Evolutionary conservation across 2,888 invertebrate species (phyloP).

Genomic region (Tachina grossa): DNA sequence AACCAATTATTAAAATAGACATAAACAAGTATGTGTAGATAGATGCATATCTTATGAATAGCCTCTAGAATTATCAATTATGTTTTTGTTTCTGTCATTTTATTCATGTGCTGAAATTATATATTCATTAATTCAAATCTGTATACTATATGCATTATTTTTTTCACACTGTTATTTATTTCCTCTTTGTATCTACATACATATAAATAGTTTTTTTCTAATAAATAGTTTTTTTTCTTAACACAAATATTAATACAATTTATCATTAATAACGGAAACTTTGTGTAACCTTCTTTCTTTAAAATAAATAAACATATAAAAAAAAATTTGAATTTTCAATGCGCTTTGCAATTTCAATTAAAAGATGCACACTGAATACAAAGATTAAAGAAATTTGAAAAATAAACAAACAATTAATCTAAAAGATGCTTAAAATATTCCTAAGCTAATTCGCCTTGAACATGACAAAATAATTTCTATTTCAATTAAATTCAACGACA

Average conservation of each 20-base stretch:
- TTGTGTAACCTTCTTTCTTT: slow-evolving; percentile 57
- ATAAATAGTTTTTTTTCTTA: background rate
- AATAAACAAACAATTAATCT: slow-evolving; percentile 44
- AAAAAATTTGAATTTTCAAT: slow-evolving; percentile 32
- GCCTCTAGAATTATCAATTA: slow-evolving; percentile 4
- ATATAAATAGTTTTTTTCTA: background rate
- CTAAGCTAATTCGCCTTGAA: slow-evolving; percentile 32
- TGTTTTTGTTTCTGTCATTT: slow-evolving; percentile 4
- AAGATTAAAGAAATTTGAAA: slow-evolving; percentile 22
- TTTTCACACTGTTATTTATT: slow-evolving; percentile 45
- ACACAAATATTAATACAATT: slow-evolving; percentile 25
- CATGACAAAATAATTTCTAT: slow-evolving; percentile 27
- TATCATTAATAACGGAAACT: slow-evolving; percentile 63
- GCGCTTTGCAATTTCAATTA: slow-evolving; percentile 26
- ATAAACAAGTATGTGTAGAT: background rate
- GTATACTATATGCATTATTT: background rate
- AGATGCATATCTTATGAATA: background rate
- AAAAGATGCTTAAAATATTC: slow-evolving; percentile 32
- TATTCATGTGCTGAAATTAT: slow-evolving; percentile 15
- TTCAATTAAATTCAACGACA: slow-evolving; percentile 29
- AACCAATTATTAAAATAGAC: too few relatives aligned
- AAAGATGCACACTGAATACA: background rate
- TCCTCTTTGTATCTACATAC: slow-evolving; percentile 10
- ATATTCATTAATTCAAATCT: slow-evolving; percentile 4
- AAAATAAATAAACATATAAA: slow-evolving; percentile 21